These are phyloP conservation scores for Diadumene lineata DNA, from an alignment of 92 coral and sea anemone species.

Conservation along the genomic window DNA sequence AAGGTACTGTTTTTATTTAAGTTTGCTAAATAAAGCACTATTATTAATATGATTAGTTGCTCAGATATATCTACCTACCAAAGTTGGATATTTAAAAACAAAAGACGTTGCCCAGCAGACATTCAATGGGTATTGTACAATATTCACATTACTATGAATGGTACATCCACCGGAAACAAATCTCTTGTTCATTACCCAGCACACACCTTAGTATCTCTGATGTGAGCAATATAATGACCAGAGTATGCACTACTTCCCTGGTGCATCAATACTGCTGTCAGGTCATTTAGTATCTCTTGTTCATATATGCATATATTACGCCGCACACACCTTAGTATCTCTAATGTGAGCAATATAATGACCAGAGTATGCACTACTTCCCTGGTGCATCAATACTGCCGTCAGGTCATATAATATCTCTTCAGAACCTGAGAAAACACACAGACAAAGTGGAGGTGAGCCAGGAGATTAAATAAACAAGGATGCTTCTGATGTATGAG, in stretches of 20 bases:
- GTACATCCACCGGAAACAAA: too few species aligned
- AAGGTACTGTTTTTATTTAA: too few species aligned
- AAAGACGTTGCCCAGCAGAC: too few species aligned
- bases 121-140: too few species aligned
- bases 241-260: conserved; percentile 97
- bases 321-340: conserved; percentile 72
- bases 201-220: conserved; percentile 96
- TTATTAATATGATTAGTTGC: too few species aligned
- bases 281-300: conserved; percentile 74
- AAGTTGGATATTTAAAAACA: too few species aligned
- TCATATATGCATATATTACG: too few species aligned
- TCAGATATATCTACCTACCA: too few species aligned
- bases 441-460: not conserved
- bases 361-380: conserved; percentile 96
- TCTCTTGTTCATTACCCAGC: too few species aligned
- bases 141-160: too few species aligned
- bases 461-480: not conserved
- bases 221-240: conserved; percentile 97
- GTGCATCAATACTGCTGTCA: conserved; percentile 93
- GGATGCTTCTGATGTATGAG: too few species aligned
- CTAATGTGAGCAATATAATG: conserved; percentile 96
- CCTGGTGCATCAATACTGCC: conserved; percentile 96
- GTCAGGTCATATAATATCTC: conserved; percentile 78
- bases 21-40: too few species aligned
- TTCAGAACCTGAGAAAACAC: conserved; percentile 6